Evolutionary conservation across 1,140 invertebrate species (phyloP).

Genomic region (Hylaeus volcanicus): DNA sequence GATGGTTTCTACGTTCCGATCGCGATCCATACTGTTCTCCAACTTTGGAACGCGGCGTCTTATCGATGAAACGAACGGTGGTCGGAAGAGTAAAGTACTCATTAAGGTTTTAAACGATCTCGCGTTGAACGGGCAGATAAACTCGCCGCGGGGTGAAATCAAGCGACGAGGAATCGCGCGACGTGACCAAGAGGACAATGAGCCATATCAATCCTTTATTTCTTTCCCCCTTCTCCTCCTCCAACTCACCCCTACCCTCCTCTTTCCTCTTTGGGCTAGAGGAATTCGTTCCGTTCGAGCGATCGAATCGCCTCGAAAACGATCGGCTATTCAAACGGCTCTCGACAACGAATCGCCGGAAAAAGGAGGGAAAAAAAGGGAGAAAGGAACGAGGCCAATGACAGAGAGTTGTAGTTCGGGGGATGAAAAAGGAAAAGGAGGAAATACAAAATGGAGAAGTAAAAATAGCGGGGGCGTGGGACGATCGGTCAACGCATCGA

Average conservation of each 20-base stretch:
- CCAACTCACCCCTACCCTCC: background rate
- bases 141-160: conserved; percentile 35
- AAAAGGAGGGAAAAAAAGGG: conserved; percentile 34
- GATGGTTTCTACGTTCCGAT: background rate
- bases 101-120: conserved; percentile 35
- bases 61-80: background rate
- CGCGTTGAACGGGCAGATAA: conserved; percentile 34
- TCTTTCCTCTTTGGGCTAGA: background rate
- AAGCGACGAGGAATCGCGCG: conserved; percentile 27
- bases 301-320: conserved; percentile 54
- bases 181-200: conserved; percentile 55
- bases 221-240: background rate
- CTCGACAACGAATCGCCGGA: conserved; percentile 50
- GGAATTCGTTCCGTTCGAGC: conserved; percentile 51
- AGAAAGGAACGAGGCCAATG: conserved; percentile 25
- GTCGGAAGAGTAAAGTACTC: conserved; percentile 16
- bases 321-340: conserved; percentile 57
- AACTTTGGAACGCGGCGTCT: background rate
- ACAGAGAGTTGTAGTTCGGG: conserved; percentile 34
- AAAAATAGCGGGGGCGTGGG: background rate
- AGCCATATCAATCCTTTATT: conserved; percentile 50
- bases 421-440: conserved; percentile 2
- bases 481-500: conserved; percentile 36
- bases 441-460: conserved; percentile 5
- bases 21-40: background rate